Conservation (phyloP, 2,113 vertebrate genomes). For the Hystrix cristata region DNA sequence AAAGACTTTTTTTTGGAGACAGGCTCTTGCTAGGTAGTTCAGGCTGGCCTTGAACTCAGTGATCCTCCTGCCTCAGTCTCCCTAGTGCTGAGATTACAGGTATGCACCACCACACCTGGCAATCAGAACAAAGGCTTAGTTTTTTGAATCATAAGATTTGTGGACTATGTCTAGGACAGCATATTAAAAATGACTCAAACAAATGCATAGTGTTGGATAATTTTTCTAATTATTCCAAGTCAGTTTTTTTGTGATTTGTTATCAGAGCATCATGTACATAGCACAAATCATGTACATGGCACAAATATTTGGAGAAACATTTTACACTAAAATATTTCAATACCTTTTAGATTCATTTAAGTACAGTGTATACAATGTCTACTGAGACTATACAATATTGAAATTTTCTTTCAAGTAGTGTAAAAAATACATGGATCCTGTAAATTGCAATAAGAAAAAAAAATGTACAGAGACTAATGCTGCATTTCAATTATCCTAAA, state of each 20-base stretch:
- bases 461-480: not conserved
- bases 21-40: too few species aligned
- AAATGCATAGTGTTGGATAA: constrained; percentile 87
- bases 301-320: constrained; percentile 87
- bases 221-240: constrained; percentile 89
- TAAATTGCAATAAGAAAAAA: constrained; percentile 66
- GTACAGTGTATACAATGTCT: too few species aligned
- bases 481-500: not conserved
- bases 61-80: too few species aligned
- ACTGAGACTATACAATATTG: too few species aligned
- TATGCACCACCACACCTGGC: too few species aligned
- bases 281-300: constrained; percentile 89
- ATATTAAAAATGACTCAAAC: constrained; percentile 88
- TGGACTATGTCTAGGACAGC: constrained; percentile 88
- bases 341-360: too few species aligned
- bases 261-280: constrained; percentile 66
- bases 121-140: constrained; percentile 87
- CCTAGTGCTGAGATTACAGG: too few species aligned
- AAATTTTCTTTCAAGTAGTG: constrained; percentile 88
- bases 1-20: too few species aligned
- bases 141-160: constrained; percentile 88
- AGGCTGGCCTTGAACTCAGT: too few species aligned
- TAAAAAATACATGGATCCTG: constrained; percentile 90
- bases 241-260: constrained; percentile 88
- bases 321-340: constrained; percentile 90